Percentiles rank a stretch among this genome's conserved stretches.
phyloP scores from a whole-genome alignment of 2,797 vertebrate species.

The Halcyon leucocephala region DNA sequence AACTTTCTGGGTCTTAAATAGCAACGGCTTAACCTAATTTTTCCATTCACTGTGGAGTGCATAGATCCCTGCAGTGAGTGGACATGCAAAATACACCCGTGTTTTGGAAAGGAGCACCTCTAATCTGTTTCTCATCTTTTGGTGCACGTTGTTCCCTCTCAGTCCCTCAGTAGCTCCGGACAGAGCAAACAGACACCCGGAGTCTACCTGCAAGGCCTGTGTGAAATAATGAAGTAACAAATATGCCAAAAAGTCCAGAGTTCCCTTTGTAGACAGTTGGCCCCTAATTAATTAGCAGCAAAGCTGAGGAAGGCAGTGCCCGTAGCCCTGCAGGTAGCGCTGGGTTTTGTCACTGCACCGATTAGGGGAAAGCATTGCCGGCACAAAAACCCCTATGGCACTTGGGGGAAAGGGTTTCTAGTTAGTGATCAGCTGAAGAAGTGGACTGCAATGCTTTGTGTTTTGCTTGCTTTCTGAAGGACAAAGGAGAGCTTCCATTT shows the following conservation, averaged over 20 bases:
- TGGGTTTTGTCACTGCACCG: neutral
- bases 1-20: neutral
- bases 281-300: neutral
- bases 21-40: neutral
- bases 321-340: neutral
- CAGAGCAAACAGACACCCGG: neutral
- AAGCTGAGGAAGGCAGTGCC: neutral
- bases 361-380: neutral
- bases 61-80: neutral
- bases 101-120: neutral
- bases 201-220: neutral
- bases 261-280: conserved; percentile 1
- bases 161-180: neutral
- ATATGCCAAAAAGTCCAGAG: neutral
- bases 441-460: neutral
- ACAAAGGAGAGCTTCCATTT: neutral
- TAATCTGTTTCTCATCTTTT: neutral
- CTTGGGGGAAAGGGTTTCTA: neutral
- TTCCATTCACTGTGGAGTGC: neutral
- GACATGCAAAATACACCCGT: neutral
- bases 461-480: neutral
- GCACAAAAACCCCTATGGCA: neutral
- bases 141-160: neutral
- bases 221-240: neutral
- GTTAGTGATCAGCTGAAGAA: neutral